Base-by-base conservation (phyloP, 2,888 invertebrate genomes). In the Helobdella robusta region DNA sequence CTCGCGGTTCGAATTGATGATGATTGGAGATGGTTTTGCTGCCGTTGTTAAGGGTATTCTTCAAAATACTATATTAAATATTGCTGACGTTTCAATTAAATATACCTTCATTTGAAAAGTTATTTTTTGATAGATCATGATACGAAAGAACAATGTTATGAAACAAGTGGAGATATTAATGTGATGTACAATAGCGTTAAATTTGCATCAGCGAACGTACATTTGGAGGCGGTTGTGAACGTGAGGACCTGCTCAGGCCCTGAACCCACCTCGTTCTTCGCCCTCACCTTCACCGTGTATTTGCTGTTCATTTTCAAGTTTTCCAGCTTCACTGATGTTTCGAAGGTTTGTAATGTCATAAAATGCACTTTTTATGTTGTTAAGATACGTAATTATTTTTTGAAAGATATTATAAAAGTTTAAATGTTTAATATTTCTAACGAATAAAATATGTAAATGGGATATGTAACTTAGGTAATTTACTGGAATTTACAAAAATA, bases 1-100 rank as follows among this genome's bases (percentile, higher is more conserved):
- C 18, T 36, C 54, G 2, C 50, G 50, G 15, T 63, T 50, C 0
- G 69, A 68, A 23, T 40, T 59, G 23, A 69, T 56, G 28, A 36
- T 46, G 11, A 71, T 65, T 8, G 69, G 69, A 40, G 58, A 65
- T 18, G 71, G 71, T 52, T 64, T 61, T 18, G 70, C 70, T 70
- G 68, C 18, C 44, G 18, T 40, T 40, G 11, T 40, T 15, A 40
- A 40, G 11, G 18, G 11, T 40, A 15, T 40, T 40, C 11, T 40
- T 40, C n/a, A 15, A 40, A 40, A 40, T 40, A n/a, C 11, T 40
- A 15, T 40, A 40, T 40, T 40, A 11, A 40, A 15, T n/a, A 40
- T 40, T 40, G 11, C 11, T 40, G 18, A n/a, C 11, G 18, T n/a
- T 40, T n/a, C 11, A 40, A 15, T 15, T 40, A 15, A 40, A 11